Conservation (phyloP, 1,140 invertebrate genomes). For the Aphelinus atriplicis region DNA sequence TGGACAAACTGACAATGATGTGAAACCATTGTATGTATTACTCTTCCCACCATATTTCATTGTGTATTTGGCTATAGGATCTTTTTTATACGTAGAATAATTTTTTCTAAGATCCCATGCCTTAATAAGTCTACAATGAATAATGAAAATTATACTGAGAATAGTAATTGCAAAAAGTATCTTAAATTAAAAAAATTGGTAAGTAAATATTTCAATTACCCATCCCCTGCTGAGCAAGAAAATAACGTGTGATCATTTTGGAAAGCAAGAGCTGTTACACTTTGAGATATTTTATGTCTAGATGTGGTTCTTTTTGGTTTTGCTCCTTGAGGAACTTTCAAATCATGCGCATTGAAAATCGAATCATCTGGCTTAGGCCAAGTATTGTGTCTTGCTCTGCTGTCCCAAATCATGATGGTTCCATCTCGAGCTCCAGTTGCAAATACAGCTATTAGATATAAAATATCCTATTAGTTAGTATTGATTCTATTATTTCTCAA, state of each 20-base stretch:
- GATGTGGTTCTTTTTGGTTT: slow-evolving; percentile 20
- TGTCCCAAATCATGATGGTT: slow-evolving; percentile 86
- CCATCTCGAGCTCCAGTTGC: slow-evolving; percentile 87
- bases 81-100: slow-evolving; percentile 75
- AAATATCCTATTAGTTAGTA: no score
- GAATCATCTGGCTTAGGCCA: slow-evolving; percentile 67
- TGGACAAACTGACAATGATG: slow-evolving; percentile 80
- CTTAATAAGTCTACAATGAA: slow-evolving; percentile 73
- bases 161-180: neutral
- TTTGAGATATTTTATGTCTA: slow-evolving; percentile 58
- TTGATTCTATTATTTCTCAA: no score
- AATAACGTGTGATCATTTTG: slow-evolving; percentile 80
- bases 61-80: slow-evolving; percentile 76
- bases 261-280: slow-evolving; percentile 83
- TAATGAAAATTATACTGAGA: neutral
- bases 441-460: slow-evolving; percentile 72
- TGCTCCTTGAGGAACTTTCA: neutral
- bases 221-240: slow-evolving; percentile 85
- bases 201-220: slow-evolving; percentile 60
- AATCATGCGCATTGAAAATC: slow-evolving; percentile 33
- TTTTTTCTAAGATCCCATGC: slow-evolving; percentile 88
- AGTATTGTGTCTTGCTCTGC: slow-evolving; percentile 66
- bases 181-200: no score
- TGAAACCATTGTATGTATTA: slow-evolving; percentile 77
- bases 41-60: slow-evolving; percentile 77